Percentiles rank a stretch among this genome's conserved stretches.
Conservation (phyloP, 2,797 vertebrate genomes). For the Sebastolobus alascanus region DNA sequence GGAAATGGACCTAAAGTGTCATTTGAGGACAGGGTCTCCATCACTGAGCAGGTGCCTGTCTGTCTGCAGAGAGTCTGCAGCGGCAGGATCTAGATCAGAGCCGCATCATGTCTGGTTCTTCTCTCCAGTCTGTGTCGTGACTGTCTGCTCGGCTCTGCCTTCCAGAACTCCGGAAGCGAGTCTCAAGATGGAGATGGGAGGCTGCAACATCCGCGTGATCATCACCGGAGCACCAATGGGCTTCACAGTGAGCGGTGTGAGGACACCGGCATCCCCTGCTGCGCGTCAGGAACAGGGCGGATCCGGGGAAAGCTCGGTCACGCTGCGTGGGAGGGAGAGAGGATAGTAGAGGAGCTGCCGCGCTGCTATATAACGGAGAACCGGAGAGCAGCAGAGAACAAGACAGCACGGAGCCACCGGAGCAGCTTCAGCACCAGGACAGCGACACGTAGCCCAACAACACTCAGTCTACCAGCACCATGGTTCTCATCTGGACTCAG, state of each 20-base stretch:
- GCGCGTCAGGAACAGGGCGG: constrained; percentile 74
- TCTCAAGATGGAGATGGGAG: constrained; percentile 80
- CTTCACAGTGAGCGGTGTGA: constrained; percentile 30
- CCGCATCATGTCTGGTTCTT: constrained; percentile 31
- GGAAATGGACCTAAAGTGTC: too few relatives aligned
- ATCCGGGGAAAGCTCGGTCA: constrained; percentile 84
- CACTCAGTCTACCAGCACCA: constrained; percentile 49
- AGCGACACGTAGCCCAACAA: constrained; percentile 63
- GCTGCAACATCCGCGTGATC: constrained; percentile 82
- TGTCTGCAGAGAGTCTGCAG: constrained; percentile 50
- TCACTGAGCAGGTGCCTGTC: constrained; percentile 6
- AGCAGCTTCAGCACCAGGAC: constrained; percentile 80
- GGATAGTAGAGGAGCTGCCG: constrained; percentile 68
- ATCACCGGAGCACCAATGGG: constrained; percentile 70
- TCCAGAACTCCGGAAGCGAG: constrained; percentile 86
- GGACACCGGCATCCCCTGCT: constrained; percentile 82
- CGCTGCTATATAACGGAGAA: constrained; percentile 72
- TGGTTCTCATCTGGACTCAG: constrained; percentile 90
- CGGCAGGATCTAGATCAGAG: not conserved
- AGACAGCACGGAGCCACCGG: constrained; percentile 38
- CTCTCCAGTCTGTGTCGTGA: constrained; percentile 72
- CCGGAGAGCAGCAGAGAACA: constrained; percentile 41
- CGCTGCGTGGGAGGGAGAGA: constrained; percentile 77
- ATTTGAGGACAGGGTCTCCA: constrained; percentile 24
- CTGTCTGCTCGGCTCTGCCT: constrained; percentile 63